Base-by-base conservation (phyloP, 2,888 invertebrate species). In the Eilema sororculum region DNA sequence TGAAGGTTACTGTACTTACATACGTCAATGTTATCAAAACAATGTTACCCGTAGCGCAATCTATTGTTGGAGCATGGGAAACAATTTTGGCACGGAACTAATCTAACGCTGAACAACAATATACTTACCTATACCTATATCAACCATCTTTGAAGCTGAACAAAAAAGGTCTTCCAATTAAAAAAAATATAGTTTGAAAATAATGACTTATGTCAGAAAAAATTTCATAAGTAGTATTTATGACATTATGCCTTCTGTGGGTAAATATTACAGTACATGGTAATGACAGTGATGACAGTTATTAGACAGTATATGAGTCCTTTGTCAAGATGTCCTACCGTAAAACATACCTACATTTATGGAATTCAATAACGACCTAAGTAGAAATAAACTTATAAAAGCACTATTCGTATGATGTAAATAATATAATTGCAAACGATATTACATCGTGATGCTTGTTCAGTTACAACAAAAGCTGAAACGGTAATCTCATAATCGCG, bases 401-500 rank as follows among this genome's bases (percentile, higher is more conserved):
- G 22, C 16, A 41, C 24, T 24, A 24, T 62, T 62, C 37, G 62
- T 4, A 28, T 37, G 37, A 56, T 52, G 10, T 52, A 46, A n/a
- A 37, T 37, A 30, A 58, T 46, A 52, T n/a, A 52, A 52, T 52
- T 52, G 46, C 16, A n/a, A n/a, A 30, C 58, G 4, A 20, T 58
- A 12, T 25, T 2, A 57, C 28, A 37, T 22, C 25, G 25, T 16
- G 65, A 77, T 62, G 65, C 30, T 64, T 68, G 62, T 76, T 78
- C 63, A 77, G 72, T 64, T 72, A 64, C 59, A 59, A 73, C 74
- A 81, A 70, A 68, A 67, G 65, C 72, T 25, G 37, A 65, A 68
- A 72, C 30, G 64, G 61, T 80, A 83, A 81, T 79, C 74, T 65
- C 66, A 75, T 80, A 83, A 80, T 82, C 75, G 62, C 25, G 8